Percentiles rank a stretch among this genome's conserved stretches.
Conservation (phyloP, 1,140 invertebrate species). For the Drosophila albomicans region DNA sequence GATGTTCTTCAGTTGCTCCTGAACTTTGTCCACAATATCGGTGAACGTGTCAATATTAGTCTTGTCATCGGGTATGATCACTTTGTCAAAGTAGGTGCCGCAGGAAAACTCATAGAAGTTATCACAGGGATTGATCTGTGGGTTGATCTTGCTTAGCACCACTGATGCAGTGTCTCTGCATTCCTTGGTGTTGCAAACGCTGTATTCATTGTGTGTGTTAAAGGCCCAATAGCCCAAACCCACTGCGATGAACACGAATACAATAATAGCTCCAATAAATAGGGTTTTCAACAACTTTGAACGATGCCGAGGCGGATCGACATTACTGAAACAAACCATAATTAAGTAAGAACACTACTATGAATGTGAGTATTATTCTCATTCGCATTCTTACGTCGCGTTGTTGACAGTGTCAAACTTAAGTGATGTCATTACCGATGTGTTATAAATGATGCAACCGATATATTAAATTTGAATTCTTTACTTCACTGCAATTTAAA, state of each 20-base stretch:
- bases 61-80: conserved; percentile 92
- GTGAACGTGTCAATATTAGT: conserved; percentile 92
- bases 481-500: no score
- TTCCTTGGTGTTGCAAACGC: conserved; percentile 87
- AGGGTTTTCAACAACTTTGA: conserved; percentile 89
- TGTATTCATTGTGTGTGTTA: conserved; percentile 1
- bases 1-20: conserved; percentile 91
- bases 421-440: no score
- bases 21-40: conserved; percentile 91
- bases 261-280: no score
- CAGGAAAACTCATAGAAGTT: conserved; percentile 95
- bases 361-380: no score
- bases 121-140: conserved; percentile 92
- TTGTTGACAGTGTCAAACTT: no score
- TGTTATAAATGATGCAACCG: no score
- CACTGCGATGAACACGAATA: no score
- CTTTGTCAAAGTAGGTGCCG: conserved; percentile 90
- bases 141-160: conserved; percentile 91
- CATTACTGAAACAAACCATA: no score
- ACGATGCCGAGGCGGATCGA: conserved; percentile 71
- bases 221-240: no score
- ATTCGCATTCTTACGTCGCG: no score
- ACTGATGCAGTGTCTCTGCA: conserved; percentile 90
- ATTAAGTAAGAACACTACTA: no score
- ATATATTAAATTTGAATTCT: no score